Evolutionary conservation across 2,888 invertebrate genomes (phyloP).

Genomic region (Epinotia bilunana): DNA sequence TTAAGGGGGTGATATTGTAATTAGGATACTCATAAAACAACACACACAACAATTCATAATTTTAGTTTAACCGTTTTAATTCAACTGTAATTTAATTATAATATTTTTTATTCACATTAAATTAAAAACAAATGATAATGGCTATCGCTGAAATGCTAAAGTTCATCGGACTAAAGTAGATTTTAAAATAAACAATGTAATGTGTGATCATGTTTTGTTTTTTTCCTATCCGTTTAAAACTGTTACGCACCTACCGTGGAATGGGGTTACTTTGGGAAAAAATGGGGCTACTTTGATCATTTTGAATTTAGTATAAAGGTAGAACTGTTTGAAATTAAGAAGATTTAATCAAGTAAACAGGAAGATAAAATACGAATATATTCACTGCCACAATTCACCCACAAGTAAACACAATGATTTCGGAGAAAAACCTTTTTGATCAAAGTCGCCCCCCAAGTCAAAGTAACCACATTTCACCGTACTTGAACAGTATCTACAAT

Average conservation of each 20-base stretch:
- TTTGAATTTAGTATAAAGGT: no score
- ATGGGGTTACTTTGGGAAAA: no score
- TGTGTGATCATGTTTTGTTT: not conserved
- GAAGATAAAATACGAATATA: no score
- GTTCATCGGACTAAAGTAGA: slow-evolving; percentile 30
- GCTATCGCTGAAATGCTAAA: slow-evolving; percentile 31
- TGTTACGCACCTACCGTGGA: not conserved
- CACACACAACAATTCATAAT: not conserved
- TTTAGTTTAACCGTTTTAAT: slow-evolving; percentile 22
- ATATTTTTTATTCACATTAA: slow-evolving; percentile 27
- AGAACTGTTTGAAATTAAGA: no score
- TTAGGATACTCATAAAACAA: not conserved
- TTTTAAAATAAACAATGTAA: slow-evolving; percentile 19
- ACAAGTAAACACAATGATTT: no score
- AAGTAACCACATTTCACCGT: no score
- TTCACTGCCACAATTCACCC: no score
- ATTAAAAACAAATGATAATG: slow-evolving; percentile 41
- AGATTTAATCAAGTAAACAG: no score
- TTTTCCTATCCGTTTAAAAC: not conserved
- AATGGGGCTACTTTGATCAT: no score
- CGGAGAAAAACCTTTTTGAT: no score
- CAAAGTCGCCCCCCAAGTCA: no score
- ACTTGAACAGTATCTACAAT: not conserved
- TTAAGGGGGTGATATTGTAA: not conserved
- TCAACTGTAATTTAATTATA: slow-evolving; percentile 38